Evolutionary conservation across 2,113 vertebrate genomes (phyloP).

Genomic region (Sturnira hondurensis): DNA sequence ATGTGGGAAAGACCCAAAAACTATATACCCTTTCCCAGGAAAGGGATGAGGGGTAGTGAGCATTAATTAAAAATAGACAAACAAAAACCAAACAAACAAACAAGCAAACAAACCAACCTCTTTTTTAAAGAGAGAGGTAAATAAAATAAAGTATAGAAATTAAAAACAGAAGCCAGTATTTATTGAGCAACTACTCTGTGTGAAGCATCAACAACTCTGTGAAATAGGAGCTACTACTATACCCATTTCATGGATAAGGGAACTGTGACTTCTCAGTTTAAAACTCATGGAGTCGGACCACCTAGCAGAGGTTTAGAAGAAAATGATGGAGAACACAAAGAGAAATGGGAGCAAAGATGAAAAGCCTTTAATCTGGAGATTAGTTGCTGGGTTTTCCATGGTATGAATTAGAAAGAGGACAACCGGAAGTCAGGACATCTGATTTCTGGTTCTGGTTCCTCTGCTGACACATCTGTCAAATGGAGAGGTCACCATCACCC

Average conservation of each 20-base stretch:
- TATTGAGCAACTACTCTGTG: not conserved
- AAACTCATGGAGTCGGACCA: not conserved
- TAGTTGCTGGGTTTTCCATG: not conserved
- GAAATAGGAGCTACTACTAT: not conserved
- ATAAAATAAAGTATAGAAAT: not conserved
- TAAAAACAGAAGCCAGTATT: not conserved
- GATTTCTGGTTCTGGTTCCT: not conserved
- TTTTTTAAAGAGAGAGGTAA: not conserved
- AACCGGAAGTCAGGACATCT: not conserved
- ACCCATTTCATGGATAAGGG: not conserved
- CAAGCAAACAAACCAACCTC: not conserved
- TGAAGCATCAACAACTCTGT: not conserved
- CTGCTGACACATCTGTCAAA: not conserved
- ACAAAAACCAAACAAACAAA: too few relatives aligned
- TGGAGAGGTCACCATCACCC: not conserved
- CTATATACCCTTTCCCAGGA: not conserved
- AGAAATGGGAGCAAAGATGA: not conserved
- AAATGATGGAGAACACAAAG: not conserved
- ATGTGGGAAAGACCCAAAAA: not conserved
- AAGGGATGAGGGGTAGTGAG: not conserved
- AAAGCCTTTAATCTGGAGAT: not conserved
- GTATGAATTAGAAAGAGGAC: not conserved
- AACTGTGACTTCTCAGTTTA: not conserved
- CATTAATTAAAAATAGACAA: not conserved
- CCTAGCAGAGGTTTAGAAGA: not conserved